Percentiles rank a stretch among this genome's conserved stretches.
phyloP scores from a whole-genome alignment of 2,113 vertebrate genomes.

The Hyperoodon ampullatus region DNA sequence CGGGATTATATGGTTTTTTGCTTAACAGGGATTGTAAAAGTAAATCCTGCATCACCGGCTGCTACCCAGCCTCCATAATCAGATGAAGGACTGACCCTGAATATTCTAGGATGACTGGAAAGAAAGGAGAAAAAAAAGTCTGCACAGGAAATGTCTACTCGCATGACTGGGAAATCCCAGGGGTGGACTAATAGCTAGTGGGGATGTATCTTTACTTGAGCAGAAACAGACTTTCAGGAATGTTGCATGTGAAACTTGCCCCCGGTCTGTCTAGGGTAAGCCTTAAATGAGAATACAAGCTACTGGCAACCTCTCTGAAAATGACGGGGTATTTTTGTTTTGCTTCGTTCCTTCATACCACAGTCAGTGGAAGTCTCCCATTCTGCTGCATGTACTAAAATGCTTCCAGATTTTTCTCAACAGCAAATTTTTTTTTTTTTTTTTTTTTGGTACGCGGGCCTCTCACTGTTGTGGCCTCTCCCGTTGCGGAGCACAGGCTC shows the following conservation, averaged over 20 bases:
- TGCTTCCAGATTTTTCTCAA: not conserved
- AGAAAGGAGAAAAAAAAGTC: not conserved
- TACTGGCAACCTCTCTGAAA: not conserved
- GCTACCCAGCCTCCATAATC: too few relatives aligned
- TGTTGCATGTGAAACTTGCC: not conserved
- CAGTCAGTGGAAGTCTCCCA: rapidly evolving
- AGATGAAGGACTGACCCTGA: not conserved
- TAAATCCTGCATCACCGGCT: rapidly evolving
- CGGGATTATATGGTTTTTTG: not conserved
- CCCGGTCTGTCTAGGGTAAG: not conserved
- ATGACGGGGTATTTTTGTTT: not conserved
- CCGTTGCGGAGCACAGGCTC: too few relatives aligned
- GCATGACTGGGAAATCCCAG: not conserved
- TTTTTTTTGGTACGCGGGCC: too few relatives aligned
- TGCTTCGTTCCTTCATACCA: rapidly evolving
- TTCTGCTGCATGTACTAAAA: rapidly evolving
- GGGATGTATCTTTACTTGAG: not conserved
- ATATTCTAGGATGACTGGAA: too few relatives aligned
- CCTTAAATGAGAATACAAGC: too few relatives aligned
- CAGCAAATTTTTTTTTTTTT: rapidly evolving
- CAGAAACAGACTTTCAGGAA: not conserved
- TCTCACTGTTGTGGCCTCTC: too few relatives aligned
- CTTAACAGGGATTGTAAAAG: not conserved
- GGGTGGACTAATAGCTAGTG: not conserved
- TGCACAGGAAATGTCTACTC: not conserved